Conservation (phyloP, 2,797 vertebrate species). For the Pseudocheirus occidentalis region DNA sequence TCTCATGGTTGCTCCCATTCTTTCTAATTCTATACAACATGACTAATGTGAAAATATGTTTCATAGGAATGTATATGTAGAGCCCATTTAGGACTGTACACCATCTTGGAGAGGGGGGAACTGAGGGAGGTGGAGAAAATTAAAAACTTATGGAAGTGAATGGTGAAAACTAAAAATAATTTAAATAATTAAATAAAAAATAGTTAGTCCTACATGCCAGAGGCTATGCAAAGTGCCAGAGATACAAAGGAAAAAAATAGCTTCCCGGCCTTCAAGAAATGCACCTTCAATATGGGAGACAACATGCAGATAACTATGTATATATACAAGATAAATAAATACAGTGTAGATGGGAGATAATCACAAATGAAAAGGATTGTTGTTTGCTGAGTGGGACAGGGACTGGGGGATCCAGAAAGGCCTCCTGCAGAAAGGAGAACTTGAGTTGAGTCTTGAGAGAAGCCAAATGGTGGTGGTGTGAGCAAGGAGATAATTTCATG, state of each 20-base stretch:
- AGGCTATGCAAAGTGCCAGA: no score
- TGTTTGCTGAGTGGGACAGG: neutral
- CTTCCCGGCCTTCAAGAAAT: neutral
- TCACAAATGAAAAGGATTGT: neutral
- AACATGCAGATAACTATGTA: neutral
- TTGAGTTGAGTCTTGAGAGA: neutral
- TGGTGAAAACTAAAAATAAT: no score
- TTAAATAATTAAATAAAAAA: no score
- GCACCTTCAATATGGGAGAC: neutral
- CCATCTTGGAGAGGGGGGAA: no score
- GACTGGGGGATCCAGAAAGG: neutral
- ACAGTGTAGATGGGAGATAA: neutral
- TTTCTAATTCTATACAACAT: no score
- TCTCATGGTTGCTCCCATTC: no score
- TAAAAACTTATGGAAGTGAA: no score
- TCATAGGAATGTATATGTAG: no score
- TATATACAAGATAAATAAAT: neutral
- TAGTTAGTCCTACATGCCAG: no score
- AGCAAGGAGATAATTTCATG: neutral
- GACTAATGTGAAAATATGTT: no score
- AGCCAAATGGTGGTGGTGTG: neutral
- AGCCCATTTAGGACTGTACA: no score
- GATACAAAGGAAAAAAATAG: neutral
- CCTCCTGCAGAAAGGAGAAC: neutral
- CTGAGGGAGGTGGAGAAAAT: no score